phyloP scores from a whole-genome alignment of 1,140 invertebrate species.

The Caenorhabditis elegans region WBcel235 BX284602.5:11205001-11205500 shows the following conservation, averaged over 20 bases:
- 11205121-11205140: background rate
- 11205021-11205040: background rate
- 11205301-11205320: too few species aligned
- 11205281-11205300: too few species aligned
- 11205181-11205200: background rate
- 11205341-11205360: too few species aligned
- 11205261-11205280: too few species aligned
- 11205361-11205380: too few species aligned
- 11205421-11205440: too few species aligned
- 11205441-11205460: too few species aligned
- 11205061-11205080: background rate
- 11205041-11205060: background rate
- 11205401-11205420: too few species aligned
- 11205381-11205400: too few species aligned
- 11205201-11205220: slow-evolving; percentile 14
- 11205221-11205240: background rate
- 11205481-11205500: background rate
- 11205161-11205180: background rate
- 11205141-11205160: slow-evolving; percentile 20
- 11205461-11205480: too few species aligned
- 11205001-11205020: slow-evolving; percentile 25
- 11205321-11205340: too few species aligned
- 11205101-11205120: background rate
- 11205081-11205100: slow-evolving; percentile 6
- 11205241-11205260: too few species aligned